Base-by-base conservation (phyloP, 2,888 invertebrate genomes). In the Brachypalpus laphriformis region DNA sequence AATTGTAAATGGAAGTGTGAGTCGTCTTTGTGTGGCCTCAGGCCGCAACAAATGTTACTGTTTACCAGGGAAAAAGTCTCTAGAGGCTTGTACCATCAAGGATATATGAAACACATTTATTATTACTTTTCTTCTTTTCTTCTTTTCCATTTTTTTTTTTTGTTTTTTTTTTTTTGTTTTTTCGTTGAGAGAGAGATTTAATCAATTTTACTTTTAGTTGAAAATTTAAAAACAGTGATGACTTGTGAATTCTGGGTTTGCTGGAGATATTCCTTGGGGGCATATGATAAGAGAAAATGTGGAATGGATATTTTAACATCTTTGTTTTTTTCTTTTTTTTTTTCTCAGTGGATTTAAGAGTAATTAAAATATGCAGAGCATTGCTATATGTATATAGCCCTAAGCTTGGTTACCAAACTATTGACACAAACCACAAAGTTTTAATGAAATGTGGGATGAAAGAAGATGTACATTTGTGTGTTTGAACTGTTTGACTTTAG, bases 1-100 rank as follows among this genome's bases (percentile, higher is more conserved):
- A 77, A 77, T 66, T 82, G 61, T 72, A 82, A 76, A 59, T 68
- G 57, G 18, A 82, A 77, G 65, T 71, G 61, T 71, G 63, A 70
- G 70, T 20, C 65, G 22, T 71, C 40, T 56, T 57, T 34, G 31
- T 77, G 42, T 54, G 65, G 49, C 77, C 82, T 77, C 11, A 47
- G 71, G 71, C 59, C 20, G 51, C 51, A 71, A 28, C 49, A 20
- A 71, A 71, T 45, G 25, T 68, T 54, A 34, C 57, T 51, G 25
- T 54, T 61, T 65, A 54, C 63, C 42, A 28, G 9, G 25, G 8
- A 14, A 45, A 8, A 16, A 45, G 45, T 54, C 49, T 45, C 20
- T 54, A 16, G 72, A 42, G 71, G 47, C 11, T 31, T 71, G 37
- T 25, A 45, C 7, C 18, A 22, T 16, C 18, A 18, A 14, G 31